Conservation (phyloP, 1,140 invertebrate species). For the Lucilia cuprina region DNA sequence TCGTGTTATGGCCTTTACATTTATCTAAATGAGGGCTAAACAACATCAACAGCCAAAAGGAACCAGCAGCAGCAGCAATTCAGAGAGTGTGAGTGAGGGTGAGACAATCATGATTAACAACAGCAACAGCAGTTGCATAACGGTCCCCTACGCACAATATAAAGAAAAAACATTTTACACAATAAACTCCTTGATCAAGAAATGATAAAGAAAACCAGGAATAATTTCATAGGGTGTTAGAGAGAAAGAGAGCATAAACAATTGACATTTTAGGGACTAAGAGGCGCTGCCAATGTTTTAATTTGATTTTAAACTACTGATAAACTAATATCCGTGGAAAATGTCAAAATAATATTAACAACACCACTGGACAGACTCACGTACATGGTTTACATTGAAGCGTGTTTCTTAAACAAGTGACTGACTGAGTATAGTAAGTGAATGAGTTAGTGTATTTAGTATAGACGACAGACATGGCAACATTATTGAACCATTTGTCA, state of each 20-base stretch:
- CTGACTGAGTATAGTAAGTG: neutral
- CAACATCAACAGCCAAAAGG: neutral
- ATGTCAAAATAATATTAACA: conserved; percentile 59
- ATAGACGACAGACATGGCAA: neutral
- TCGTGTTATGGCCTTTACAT: conserved; percentile 4
- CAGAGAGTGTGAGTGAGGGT: neutral
- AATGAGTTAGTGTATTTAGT: neutral
- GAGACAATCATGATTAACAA: conserved; percentile 9
- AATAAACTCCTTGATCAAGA: neutral
- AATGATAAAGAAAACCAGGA: conserved; percentile 40
- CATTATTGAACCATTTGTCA: conserved; percentile 33
- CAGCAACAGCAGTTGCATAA: conserved; percentile 53
- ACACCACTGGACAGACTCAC: conserved; percentile 24
- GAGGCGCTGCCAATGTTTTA: conserved; percentile 53
- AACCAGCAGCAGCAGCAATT: neutral
- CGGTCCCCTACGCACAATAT: neutral
- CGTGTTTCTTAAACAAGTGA: neutral
- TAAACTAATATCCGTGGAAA: conserved; percentile 63
- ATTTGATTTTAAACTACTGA: conserved; percentile 61
- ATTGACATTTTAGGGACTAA: neutral
- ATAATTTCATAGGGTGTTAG: too few species aligned
- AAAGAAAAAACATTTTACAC: neutral
- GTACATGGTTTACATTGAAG: neutral
- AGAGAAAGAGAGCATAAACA: too few species aligned
- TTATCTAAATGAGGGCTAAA: conserved; percentile 58